Conservation (phyloP, 2,888 invertebrate species). For the Lepidochrysops patricia region DNA sequence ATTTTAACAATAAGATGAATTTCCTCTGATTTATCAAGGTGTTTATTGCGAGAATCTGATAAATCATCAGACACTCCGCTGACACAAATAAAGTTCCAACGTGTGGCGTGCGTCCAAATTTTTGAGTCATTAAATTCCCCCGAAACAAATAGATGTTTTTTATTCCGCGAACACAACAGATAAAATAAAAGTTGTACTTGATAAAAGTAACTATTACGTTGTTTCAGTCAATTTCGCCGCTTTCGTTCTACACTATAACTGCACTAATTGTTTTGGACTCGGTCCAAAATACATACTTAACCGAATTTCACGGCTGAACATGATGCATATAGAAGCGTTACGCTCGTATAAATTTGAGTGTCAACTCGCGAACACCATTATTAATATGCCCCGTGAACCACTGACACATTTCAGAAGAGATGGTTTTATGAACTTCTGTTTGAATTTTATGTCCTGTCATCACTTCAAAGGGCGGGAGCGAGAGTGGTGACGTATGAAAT, state of each 20-base stretch:
- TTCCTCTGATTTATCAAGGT: not conserved
- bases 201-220: slow-evolving; percentile 24
- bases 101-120: not conserved
- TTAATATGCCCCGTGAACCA: slow-evolving; percentile 4
- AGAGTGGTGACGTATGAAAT: not conserved
- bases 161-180: not conserved
- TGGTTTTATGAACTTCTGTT: not conserved
- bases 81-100: not conserved
- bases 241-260: slow-evolving; percentile 39
- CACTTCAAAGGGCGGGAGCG: not conserved
- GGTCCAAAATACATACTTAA: slow-evolving; percentile 68
- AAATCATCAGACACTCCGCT: not conserved
- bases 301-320: slow-evolving; percentile 52
- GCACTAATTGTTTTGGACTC: slow-evolving; percentile 70
- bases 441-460: slow-evolving; percentile 5
- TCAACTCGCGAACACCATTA: slow-evolving; percentile 9
- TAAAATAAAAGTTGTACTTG: slow-evolving; percentile 15
- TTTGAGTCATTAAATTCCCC: not conserved
- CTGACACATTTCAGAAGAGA: not conserved
- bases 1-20: not conserved
- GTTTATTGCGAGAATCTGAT: not conserved
- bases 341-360: slow-evolving; percentile 28
- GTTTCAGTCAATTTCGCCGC: slow-evolving; percentile 40
- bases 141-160: not conserved
- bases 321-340: slow-evolving; percentile 48